Evolutionary conservation across 2,888 invertebrate genomes (phyloP), one percentile per base, ranked within the genome.

Genomic region (Latrodectus hesperus): DNA sequence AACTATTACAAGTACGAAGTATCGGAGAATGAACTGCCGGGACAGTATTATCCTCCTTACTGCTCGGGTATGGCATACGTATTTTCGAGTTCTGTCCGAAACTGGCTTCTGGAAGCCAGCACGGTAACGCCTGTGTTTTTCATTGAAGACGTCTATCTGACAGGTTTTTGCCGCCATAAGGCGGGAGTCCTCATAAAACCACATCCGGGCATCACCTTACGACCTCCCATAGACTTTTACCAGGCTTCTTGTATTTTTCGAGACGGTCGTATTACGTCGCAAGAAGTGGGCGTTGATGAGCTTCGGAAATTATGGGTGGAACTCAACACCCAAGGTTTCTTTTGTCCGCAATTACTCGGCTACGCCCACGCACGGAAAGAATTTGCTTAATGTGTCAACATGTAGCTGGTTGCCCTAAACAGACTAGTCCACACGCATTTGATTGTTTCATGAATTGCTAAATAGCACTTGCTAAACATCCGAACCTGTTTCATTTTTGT

Each of bases 61-160:
- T 91, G 91, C 78, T 89, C 90, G 2, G 91, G 91, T 38, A 90
- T 91, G 82, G 89, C 88, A 2, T 91, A 91, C 73, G 89, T 89
- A 9, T 90, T 91, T 80, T 84, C 88, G 17, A 38, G 52, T 49
- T 79, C 88, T 14, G 89, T 89, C 6, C 89, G 89, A 11, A 64
- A 87, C 14, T 65, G 83, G 49, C 82, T 91, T 17, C 88, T 90
- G n/a, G 73, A 89, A 14, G 90, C 90, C 2, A 79, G 90, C 16
- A 11, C 80, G 52, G 65, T 65, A 26, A 91, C 90, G 9, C 90
- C 90, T 12, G 89, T 90, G 71, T 90, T 91, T 60, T 90, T 90
- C 78, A 90, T 91, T n/a, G 91, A 91, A 88, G 91, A 91, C 71
- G 90, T 90, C 10, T 90, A 90, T 76, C 76, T 91, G 17, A 91